phyloP scores from a whole-genome alignment of 2,888 invertebrate species.

The Endotricha flammealis region DNA sequence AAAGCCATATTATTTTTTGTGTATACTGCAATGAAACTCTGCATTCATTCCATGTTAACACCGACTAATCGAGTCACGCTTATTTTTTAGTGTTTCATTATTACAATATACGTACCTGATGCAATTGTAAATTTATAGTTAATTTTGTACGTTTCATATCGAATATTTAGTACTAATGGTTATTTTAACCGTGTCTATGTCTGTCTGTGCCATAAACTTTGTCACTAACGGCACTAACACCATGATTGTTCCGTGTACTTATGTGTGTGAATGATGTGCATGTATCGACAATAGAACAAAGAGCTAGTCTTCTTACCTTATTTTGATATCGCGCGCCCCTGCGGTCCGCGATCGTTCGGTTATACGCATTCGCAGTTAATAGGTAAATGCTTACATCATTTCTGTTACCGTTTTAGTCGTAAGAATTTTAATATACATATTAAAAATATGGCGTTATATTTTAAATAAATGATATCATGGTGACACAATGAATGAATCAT shows the following conservation, averaged over 20 bases:
- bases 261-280: conserved; percentile 23
- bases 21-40: conserved; percentile 9
- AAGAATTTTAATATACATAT: conserved; percentile 43
- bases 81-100: conserved; percentile 43
- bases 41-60: conserved; percentile 48
- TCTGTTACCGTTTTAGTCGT: conserved; percentile 51
- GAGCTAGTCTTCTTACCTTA: conserved; percentile 50
- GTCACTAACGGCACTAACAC: conserved; percentile 36
- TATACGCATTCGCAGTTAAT: not conserved
- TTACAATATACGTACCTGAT: conserved; percentile 64
- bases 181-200: conserved; percentile 33
- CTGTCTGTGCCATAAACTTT: conserved; percentile 49
- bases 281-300: conserved; percentile 39
- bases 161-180: conserved; percentile 29
- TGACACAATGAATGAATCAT: conserved; percentile 37
- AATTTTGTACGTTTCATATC: conserved; percentile 46
- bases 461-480: conserved; percentile 49
- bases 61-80: conserved; percentile 36
- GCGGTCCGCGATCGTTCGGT: not conserved
- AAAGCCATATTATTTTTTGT: conserved; percentile 25
- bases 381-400: conserved; percentile 16
- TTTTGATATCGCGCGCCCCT: conserved; percentile 20
- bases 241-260: conserved; percentile 24
- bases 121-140: conserved; percentile 55
- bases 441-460: conserved; percentile 46